phyloP scores from a whole-genome alignment of 2,888 invertebrate genomes.

The Heliconius hortense region DNA sequence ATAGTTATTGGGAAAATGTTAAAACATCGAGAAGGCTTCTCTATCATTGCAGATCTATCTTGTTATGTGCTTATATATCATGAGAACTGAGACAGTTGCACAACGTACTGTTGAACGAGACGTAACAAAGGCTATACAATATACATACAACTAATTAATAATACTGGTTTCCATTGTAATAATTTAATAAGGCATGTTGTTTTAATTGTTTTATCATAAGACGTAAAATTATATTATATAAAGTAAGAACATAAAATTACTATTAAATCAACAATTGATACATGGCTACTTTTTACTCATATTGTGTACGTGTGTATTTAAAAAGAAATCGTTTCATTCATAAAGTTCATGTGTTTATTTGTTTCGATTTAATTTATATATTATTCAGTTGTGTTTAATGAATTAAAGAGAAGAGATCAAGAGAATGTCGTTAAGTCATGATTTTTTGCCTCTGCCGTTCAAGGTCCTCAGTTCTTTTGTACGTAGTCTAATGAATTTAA shows the following conservation, averaged over 20 bases:
- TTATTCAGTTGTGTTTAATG: not conserved
- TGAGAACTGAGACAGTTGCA: slow-evolving; percentile 74
- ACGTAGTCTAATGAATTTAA: slow-evolving; percentile 46
- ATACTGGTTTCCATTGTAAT: slow-evolving; percentile 31
- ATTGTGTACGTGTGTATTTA: too few species aligned
- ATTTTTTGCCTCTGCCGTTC: slow-evolving; percentile 56
- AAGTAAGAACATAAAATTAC: not conserved
- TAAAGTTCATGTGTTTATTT: not conserved
- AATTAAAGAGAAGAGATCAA: slow-evolving; percentile 38
- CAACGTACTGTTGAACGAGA: slow-evolving; percentile 49
- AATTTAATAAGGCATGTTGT: slow-evolving; percentile 3
- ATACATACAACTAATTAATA: slow-evolving; percentile 42
- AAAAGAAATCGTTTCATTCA: too few species aligned
- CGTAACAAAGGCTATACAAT: slow-evolving; percentile 38
- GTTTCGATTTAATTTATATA: not conserved
- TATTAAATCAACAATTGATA: not conserved
- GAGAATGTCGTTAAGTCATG: slow-evolving; percentile 61
- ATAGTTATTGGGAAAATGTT: slow-evolving; percentile 73
- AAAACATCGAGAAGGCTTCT: slow-evolving; percentile 63
- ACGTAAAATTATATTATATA: not conserved
- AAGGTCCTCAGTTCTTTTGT: slow-evolving; percentile 55
- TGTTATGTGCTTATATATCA: slow-evolving; percentile 71
- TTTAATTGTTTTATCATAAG: not conserved
- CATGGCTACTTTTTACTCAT: too few species aligned
- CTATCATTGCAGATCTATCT: slow-evolving; percentile 69